phyloP scores from a whole-genome alignment of 2,888 invertebrate genomes.

The Toxonevra muliebris region DNA sequence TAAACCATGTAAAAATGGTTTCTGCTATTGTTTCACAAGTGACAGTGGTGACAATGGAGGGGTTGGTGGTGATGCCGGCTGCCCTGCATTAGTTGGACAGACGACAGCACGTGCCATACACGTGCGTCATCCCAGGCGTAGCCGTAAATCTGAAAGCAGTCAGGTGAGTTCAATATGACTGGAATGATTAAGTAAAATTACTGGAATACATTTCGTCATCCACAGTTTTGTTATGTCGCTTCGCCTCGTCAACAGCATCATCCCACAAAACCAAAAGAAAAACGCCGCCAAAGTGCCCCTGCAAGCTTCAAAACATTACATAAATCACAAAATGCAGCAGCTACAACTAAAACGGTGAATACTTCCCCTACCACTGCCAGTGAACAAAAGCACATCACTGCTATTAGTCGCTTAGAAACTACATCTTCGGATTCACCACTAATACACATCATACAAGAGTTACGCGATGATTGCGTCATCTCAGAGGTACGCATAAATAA shows the following conservation, averaged over 20 bases:
- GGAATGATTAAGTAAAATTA: not conserved
- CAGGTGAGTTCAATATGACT: constrained; percentile 45
- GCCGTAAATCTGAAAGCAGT: constrained; percentile 46
- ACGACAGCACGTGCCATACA: constrained; percentile 45
- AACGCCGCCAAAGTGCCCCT: constrained; percentile 39
- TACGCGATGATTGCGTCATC: constrained; percentile 60
- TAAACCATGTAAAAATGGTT: constrained; percentile 62
- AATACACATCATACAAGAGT: constrained; percentile 63
- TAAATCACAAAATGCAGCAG: constrained; percentile 4
- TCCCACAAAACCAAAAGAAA: constrained; percentile 29
- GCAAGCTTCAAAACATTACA: constrained; percentile 29
- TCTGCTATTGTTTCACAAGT: constrained; percentile 64
- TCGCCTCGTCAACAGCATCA: constrained; percentile 1
- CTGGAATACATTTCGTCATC: not conserved
- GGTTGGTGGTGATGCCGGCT: constrained; percentile 3
- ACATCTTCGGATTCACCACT: constrained; percentile 53
- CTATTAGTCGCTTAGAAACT: constrained; percentile 49
- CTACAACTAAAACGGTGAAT: not conserved
- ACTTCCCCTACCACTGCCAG: constrained; percentile 12
- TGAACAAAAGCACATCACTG: constrained; percentile 41
- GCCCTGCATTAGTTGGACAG: constrained; percentile 33
- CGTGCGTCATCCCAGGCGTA: constrained; percentile 48
- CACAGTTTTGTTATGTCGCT: constrained; percentile 8
- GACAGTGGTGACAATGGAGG: constrained; percentile 58
- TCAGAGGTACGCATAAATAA: constrained; percentile 62